Base-by-base conservation (phyloP, 1,140 invertebrate genomes). In the Galendromus occidentalis region DNA sequence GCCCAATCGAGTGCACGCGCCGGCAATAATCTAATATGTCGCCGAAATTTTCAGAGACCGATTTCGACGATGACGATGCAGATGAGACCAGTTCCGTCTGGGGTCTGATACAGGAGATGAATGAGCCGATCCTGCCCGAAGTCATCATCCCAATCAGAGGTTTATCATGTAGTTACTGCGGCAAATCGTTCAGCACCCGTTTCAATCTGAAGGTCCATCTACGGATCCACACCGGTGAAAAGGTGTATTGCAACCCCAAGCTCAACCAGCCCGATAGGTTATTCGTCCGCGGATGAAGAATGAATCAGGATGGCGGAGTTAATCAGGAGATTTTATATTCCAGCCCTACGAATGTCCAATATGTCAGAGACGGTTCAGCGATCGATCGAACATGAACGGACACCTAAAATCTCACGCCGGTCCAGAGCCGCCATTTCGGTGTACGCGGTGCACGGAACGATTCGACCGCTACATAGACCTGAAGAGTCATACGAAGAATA, bases 161-260 rank as follows among this genome's bases (percentile, higher is more conserved):
- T 18, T 29, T 59, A 14, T 55, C 64, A 20, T 67, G 39, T 25
- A 33, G 20, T 12, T 33, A 44, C 42, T 68, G 67, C 44, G 65
- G 51, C 7, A 68, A 64, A 33, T 7, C 20, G 9, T 68, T 68
- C 22, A 42, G 29, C 45, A 44, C 45, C 17, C 65, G 66, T 22
- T 47, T 41, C 25, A 59, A 66, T 25, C 28, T 70, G 17, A 69
- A 66, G 30, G 66, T 64, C n/a, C 67, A 68, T 33, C 51, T 66
- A 44, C 64, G 65, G 41, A 67, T 33, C n/a, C 67, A 78, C 67
- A 75, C 75, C 70, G 76, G 76, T 73, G 69, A 68, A 42, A 59
- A 59, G 51, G 51, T 59, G 33, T 22, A 22, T 59, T 59, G 14
- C 45, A 28, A 12, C n/a, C 42, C n/a, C n/a, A 18, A 12, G 18